Evolutionary conservation across 2,888 invertebrate species (phyloP).

Genomic region (Biston betularia): DNA sequence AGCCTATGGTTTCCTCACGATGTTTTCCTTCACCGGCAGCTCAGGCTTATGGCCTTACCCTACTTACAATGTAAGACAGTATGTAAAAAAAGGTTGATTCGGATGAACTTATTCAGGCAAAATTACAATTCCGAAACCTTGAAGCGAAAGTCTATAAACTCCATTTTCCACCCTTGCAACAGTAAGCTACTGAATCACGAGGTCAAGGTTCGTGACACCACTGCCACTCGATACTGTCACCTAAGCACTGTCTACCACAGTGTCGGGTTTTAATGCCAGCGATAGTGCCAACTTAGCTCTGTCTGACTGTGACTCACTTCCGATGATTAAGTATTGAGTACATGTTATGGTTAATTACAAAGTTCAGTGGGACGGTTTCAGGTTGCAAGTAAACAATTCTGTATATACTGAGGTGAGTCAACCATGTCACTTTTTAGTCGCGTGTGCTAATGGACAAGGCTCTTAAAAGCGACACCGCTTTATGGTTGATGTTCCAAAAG

Average conservation of each 20-base stretch:
- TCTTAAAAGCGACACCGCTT: no score
- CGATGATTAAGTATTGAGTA: constrained; percentile 10
- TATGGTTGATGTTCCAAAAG: no score
- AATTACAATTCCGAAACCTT: background rate
- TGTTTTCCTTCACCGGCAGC: no score
- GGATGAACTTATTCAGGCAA: no score
- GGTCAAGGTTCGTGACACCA: constrained; percentile 39
- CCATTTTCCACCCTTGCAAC: constrained; percentile 12
- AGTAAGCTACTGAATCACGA: constrained; percentile 8
- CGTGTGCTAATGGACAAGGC: no score
- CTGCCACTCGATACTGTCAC: constrained; percentile 26
- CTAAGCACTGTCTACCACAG: constrained; percentile 9
- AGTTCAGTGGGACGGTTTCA: constrained; percentile 30
- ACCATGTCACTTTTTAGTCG: no score
- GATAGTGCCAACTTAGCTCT: constrained; percentile 10
- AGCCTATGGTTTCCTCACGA: no score
- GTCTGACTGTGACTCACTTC: constrained; percentile 28
- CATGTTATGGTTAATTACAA: constrained; percentile 16
- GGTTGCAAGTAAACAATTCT: constrained; percentile 13
- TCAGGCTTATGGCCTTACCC: no score
- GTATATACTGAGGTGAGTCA: constrained; percentile 11
- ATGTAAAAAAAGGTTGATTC: no score
- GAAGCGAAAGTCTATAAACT: background rate
- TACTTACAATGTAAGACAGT: no score
- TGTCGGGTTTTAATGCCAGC: background rate